A percentile compares a stretch with the other conserved stretches of the same genome.
Evolutionary conservation across 2,113 vertebrate genomes (phyloP).

Genomic region (Balaeniceps rex): DNA sequence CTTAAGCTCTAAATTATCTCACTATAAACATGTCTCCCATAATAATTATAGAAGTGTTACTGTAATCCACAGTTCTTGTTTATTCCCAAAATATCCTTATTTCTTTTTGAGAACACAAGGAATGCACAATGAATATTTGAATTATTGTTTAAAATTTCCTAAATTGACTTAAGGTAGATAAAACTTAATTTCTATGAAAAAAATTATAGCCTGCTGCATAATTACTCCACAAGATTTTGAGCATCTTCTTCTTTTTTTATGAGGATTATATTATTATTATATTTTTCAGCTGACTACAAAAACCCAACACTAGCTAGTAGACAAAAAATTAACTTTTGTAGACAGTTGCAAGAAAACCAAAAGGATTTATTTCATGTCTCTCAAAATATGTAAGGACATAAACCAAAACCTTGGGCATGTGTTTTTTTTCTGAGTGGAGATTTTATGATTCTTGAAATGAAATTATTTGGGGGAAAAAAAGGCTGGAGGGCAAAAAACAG

Average conservation of each 20-base stretch:
- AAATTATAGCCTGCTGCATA: background rate
- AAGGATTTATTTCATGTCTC: background rate
- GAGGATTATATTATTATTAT: background rate
- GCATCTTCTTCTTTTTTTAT: accelerated
- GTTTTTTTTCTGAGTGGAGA: background rate
- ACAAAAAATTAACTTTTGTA: background rate
- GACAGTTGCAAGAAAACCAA: background rate
- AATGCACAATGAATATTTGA: background rate
- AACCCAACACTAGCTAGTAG: accelerated
- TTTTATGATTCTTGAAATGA: background rate
- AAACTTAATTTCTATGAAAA: background rate
- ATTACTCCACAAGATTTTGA: background rate
- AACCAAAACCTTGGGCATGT: background rate
- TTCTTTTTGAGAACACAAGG: background rate
- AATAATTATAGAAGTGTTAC: background rate
- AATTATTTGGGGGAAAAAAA: background rate
- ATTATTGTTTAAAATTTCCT: background rate
- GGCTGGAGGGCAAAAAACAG: background rate
- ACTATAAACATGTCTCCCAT: background rate
- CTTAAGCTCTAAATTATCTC: background rate
- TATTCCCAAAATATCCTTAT: background rate
- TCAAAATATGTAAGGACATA: background rate
- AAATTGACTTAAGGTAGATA: background rate
- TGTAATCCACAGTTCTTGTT: background rate
- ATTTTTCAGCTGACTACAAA: background rate